These are phyloP conservation scores for Augochlorella aurata DNA, from an alignment of 2,888 invertebrate species.

Conservation along the genomic window DNA sequence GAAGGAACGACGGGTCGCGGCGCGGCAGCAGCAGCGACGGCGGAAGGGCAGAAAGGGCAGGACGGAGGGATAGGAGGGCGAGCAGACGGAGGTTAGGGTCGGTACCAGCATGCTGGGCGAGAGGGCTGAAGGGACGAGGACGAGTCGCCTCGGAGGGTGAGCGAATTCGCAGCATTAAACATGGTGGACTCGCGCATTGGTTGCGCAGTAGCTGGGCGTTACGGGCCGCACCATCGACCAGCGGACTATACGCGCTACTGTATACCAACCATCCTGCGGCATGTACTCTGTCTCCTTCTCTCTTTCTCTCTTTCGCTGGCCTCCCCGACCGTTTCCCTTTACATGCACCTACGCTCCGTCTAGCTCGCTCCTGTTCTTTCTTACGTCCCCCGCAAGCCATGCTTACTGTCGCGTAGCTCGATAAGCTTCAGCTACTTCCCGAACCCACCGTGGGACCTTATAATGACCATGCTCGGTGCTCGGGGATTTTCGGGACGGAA, in stretches of 20 bases:
- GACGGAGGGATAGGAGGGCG: constrained; percentile 57
- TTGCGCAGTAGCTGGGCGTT: constrained; percentile 74
- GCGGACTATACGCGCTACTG: constrained; percentile 67
- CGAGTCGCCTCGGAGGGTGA: constrained; percentile 64
- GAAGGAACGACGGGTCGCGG: constrained; percentile 15
- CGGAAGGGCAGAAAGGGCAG: constrained; percentile 43
- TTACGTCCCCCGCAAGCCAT: not conserved
- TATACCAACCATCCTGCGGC: constrained; percentile 69
- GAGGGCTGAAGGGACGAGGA: constrained; percentile 56
- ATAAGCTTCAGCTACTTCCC: not conserved
- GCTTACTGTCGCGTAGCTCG: not conserved
- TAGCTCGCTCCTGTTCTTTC: constrained; percentile 38
- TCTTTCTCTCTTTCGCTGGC: not conserved
- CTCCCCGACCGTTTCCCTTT: not conserved
- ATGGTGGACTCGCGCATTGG: constrained; percentile 74
- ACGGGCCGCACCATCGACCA: constrained; percentile 72
- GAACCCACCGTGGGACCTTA: not conserved
- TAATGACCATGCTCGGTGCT: not conserved
- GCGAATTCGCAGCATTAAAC: constrained; percentile 75
- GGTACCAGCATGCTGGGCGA: constrained; percentile 49
- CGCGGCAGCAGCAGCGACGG: not conserved
- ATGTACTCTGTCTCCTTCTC: constrained; percentile 55
- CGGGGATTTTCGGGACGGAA: not conserved
- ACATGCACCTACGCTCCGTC: not conserved
- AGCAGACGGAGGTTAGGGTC: constrained; percentile 61